Evolutionary conservation across 2,888 invertebrate species (phyloP), one percentile per base, ranked within the genome.

Genomic region (Eucera pruinosa): DNA sequence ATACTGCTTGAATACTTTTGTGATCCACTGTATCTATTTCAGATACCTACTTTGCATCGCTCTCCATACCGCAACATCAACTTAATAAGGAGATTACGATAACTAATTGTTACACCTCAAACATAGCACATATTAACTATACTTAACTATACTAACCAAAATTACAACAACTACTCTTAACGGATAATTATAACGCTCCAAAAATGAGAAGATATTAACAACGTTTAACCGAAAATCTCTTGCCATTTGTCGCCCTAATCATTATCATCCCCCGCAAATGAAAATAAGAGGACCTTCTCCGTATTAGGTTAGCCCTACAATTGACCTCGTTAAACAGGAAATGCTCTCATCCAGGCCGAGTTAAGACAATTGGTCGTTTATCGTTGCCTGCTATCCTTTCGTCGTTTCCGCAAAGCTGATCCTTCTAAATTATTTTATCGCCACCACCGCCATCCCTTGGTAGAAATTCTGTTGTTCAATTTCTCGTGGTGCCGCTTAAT

Each of bases 401-500:
- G 15, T n/a, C 25, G 9, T 20, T 41, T 43, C 20, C 15, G 23
- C 25, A 20, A 52, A 43, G 43, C 43, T 33, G 48, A 64, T 50
- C 57, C 74, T 75, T 60, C 71, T 55, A 73, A 73, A 78, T 81
- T 74, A 85, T 80, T 86, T 83, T 78, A 86, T 80, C 78, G 60
- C 47, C 33, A 25, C 15, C 30, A 11, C 18, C 57, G 18, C 2
- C 11, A 27, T 18, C 39, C 0, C 47, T n/a, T 25, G 48, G 15
- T 47, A 27, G 70, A 41, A 70, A 80, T 75, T 45, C 65, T 62
- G 68, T 73, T 81, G 79, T 81, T 78, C 83, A 81, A 85, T 83
- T 81, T 72, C 86, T 80, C 72, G 66, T 57, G 68, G 71, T 69
- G 47, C 66, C 78, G 65, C 76, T 80, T 85, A 86, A 85, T 86